Evolutionary conservation across 2,888 invertebrate species (phyloP).

Genomic region (Perdita meconis): DNA sequence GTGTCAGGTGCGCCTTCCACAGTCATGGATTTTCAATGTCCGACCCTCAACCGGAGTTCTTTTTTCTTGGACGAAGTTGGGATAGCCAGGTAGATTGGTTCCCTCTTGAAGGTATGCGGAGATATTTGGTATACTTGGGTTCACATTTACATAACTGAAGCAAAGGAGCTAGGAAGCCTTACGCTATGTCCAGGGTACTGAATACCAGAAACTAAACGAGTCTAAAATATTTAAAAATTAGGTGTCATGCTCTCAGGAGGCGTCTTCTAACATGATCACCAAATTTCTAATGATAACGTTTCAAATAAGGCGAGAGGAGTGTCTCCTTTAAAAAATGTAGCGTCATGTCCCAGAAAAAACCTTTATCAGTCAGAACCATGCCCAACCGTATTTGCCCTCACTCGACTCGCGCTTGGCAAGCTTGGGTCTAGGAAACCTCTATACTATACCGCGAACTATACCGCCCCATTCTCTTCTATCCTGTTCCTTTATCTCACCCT

Average conservation of each 20-base stretch:
- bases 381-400: constrained; percentile 68
- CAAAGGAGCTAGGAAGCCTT: too few species aligned
- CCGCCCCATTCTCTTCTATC: constrained; percentile 33
- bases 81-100: too few species aligned
- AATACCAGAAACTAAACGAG: too few species aligned
- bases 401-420: constrained; percentile 70
- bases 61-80: too few species aligned
- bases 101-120: too few species aligned
- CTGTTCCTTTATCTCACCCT: constrained; percentile 36
- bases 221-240: too few species aligned
- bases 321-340: constrained; percentile 58
- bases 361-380: constrained; percentile 67
- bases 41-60: too few species aligned
- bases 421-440: constrained; percentile 70
- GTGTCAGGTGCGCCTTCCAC: too few species aligned
- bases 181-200: too few species aligned
- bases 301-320: constrained; percentile 17
- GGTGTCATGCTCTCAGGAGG: background rate
- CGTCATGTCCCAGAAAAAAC: constrained; percentile 57
- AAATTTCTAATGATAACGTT: constrained; percentile 18
- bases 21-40: too few species aligned
- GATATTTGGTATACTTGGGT: too few species aligned
- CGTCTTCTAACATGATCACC: constrained; percentile 32
- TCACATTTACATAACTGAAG: too few species aligned
- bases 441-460: constrained; percentile 68